phyloP scores from a whole-genome alignment of 1,140 invertebrate species.

The Lepidurus couesii region DNA sequence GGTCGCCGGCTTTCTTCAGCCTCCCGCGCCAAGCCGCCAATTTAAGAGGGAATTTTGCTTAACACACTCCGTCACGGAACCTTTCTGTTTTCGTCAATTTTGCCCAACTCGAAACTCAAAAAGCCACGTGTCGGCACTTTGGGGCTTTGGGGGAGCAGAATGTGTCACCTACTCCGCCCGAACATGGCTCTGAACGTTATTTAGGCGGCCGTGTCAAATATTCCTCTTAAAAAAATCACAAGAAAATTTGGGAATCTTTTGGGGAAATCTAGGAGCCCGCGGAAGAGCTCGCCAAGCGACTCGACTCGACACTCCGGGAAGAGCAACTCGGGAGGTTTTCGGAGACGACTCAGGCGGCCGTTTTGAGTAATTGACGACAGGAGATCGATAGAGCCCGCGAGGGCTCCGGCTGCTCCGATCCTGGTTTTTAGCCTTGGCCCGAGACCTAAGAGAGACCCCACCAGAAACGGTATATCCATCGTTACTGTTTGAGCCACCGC shows the following conservation, averaged over 20 bases:
- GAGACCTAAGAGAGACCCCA: neutral
- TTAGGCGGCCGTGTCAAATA: neutral
- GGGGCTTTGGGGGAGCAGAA: neutral
- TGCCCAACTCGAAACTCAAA: too few relatives aligned
- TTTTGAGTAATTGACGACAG: neutral
- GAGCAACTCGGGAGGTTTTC: constrained; percentile 12
- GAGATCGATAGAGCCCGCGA: constrained; percentile 17
- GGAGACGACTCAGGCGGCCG: neutral
- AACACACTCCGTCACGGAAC: neutral
- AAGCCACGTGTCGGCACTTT: too few relatives aligned
- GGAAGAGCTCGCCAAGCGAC: neutral
- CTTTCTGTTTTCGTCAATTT: neutral
- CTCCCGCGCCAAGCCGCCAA: neutral
- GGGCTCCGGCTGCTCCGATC: constrained; percentile 16
- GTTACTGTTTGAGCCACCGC: neutral
- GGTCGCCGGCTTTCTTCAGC: neutral
- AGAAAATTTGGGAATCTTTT: neutral
- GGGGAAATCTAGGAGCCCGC: neutral
- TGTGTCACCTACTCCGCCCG: neutral
- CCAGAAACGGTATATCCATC: neutral
- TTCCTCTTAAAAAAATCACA: too few relatives aligned
- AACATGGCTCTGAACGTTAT: neutral
- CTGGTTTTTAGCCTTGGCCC: constrained; percentile 13
- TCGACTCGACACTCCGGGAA: neutral
- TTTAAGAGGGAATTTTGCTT: neutral